Base-by-base conservation (phyloP, 2,113 vertebrate species). In the Conger conger region DNA sequence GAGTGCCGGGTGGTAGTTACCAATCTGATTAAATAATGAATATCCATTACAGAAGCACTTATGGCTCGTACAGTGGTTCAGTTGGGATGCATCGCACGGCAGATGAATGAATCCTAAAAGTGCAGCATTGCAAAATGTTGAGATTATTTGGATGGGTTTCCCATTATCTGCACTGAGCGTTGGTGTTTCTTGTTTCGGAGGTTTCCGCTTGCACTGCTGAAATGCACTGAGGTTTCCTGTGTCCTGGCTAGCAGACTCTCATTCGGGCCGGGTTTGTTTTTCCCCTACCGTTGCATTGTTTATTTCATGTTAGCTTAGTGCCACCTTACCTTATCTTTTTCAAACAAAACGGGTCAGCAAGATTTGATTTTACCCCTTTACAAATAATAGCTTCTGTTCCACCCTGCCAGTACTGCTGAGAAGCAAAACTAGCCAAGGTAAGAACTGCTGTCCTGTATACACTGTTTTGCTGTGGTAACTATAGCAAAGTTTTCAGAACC, bases 41-140 rank as follows among this genome's bases (percentile, higher is more conserved):
- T 77, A 79, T 78, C 42, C 11, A 57, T 83, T 42, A 45, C 37
- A 60, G 20, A 53, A 18, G 36, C 83, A 79, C 53, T 84, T 84
- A 79, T 35, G 33, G 57, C 11, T 79, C 45, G 27, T 57, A 33
- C 83, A 57, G 54, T 5, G 40, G 27, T 38, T 45, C 33, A 37
- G 35, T 33, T 78, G 15, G 33, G 76, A 79, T 60, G 33, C 50
- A 13, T 53, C 53, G 23, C 73, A 8, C 17, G 30, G 30, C 35
- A 84, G 77, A 30, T 83, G 57, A 78, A 35, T 37, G 18, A 33
- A 76, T 42, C 38, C 42, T 40, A 40, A 50, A 83, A 33, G 38
- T 36, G 68, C 68, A 36, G 17, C 17, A 77, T 53, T 76, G 82
- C 38, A 77, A 11, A 83, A 60, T 82, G 11, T 23, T 60, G 53